Evolutionary conservation across 2,113 vertebrate species (phyloP).

Genomic region (Apistogramma diplotaenia): DNA sequence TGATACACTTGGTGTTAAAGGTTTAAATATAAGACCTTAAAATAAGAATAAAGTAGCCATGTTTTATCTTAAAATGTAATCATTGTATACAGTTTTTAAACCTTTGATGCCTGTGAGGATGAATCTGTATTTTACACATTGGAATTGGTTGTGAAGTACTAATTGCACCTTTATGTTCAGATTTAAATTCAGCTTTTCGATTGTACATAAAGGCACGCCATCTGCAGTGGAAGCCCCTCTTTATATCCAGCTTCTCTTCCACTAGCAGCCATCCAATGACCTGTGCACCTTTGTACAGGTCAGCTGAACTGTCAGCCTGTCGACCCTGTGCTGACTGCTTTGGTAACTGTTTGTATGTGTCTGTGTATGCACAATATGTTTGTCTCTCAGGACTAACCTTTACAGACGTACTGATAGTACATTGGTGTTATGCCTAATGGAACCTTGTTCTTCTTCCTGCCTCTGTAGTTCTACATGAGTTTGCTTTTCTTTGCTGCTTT

Average conservation of each 20-base stretch:
- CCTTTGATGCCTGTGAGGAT: neutral
- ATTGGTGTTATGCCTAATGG: slow-evolving; percentile 6
- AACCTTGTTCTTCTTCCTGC: slow-evolving; percentile 19
- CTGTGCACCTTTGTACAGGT: neutral
- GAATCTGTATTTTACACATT: neutral
- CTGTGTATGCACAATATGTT: neutral
- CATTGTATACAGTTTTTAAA: neutral
- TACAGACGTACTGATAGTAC: slow-evolving; percentile 9
- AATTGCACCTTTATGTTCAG: neutral
- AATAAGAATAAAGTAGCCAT: neutral
- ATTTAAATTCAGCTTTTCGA: slow-evolving; percentile 22
- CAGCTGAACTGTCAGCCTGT: slow-evolving; percentile 28
- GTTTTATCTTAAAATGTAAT: no score
- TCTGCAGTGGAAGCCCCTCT: slow-evolving; percentile 4
- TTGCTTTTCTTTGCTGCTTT: slow-evolving; percentile 42
- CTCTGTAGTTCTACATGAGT: slow-evolving; percentile 25
- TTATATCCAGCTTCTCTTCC: neutral
- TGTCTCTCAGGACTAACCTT: slow-evolving; percentile 27
- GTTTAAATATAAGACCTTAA: neutral
- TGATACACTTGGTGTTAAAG: no score
- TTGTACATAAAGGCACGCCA: slow-evolving; percentile 4
- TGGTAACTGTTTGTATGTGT: neutral
- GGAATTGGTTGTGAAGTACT: neutral
- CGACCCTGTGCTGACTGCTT: slow-evolving; percentile 20
- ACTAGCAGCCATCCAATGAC: slow-evolving; percentile 13